Conservation (phyloP, 2,888 invertebrate genomes). For the Eudemis profundana region DNA sequence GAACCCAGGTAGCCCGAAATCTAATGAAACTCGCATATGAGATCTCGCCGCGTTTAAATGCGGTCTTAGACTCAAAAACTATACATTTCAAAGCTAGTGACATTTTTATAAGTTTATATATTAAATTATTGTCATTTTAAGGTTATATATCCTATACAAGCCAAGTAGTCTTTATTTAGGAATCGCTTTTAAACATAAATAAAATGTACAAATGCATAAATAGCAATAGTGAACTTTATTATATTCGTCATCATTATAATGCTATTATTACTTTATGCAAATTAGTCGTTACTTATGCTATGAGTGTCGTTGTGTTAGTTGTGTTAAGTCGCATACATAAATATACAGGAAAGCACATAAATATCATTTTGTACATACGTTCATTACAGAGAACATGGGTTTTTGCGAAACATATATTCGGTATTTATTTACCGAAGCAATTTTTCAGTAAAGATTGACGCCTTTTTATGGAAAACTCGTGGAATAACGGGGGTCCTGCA, state of each 20-base stretch:
- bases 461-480: no score
- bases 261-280: no score
- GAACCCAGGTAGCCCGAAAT: no score
- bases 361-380: background rate
- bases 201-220: background rate
- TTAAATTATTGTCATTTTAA: background rate
- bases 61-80: background rate
- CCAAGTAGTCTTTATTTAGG: background rate
- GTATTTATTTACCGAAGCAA: no score
- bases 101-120: background rate
- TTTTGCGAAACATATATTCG: no score
- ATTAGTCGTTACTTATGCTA: conserved; percentile 7
- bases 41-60: no score
- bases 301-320: conserved; percentile 33
- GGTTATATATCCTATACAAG: background rate
- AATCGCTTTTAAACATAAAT: background rate
- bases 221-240: conserved; percentile 1
- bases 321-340: no score
- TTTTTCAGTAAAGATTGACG: no score
- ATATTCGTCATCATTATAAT: conserved; percentile 12
- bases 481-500: no score
- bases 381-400: background rate
- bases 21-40: no score
- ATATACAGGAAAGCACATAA: conserved; percentile 9
- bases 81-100: background rate